A percentile compares a stretch with the other conserved stretches of the same genome.
These are phyloP conservation scores for Myotis yumanensis DNA, from an alignment of 2,113 vertebrate species.

Conservation along the genomic window DNA sequence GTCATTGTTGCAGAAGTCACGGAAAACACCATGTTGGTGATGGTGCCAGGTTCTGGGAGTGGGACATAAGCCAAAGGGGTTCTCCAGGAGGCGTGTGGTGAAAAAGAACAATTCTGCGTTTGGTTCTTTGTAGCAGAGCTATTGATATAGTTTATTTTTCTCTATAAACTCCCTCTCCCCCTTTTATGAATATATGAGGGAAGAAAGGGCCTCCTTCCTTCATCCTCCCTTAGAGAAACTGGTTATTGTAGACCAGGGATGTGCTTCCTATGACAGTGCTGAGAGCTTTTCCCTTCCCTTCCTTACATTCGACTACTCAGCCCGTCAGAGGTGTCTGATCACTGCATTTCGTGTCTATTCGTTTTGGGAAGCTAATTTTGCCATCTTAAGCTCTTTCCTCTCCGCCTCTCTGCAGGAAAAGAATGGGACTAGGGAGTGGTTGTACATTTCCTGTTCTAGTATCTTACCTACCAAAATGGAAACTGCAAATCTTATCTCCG, in stretches of 20 bases:
- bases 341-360: neutral
- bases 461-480: constrained; percentile 9
- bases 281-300: neutral
- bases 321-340: neutral
- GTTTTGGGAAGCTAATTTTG: constrained; percentile 24
- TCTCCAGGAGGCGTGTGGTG: neutral
- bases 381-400: neutral
- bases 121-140: neutral
- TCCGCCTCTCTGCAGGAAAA: neutral
- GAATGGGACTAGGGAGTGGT: neutral
- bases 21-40: neutral
- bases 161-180: neutral
- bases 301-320: rapidly evolving
- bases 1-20: neutral
- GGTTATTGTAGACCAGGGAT: neutral
- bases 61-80: neutral
- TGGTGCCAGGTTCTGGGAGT: neutral
- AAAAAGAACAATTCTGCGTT: neutral
- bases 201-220: neutral
- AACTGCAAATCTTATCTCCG: constrained; percentile 45
- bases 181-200: neutral
- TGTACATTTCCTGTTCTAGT: neutral
- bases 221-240: neutral
- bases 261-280: neutral
- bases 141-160: neutral